Conservation (phyloP, 2,113 vertebrate genomes). For the Struthidea cinerea region DNA sequence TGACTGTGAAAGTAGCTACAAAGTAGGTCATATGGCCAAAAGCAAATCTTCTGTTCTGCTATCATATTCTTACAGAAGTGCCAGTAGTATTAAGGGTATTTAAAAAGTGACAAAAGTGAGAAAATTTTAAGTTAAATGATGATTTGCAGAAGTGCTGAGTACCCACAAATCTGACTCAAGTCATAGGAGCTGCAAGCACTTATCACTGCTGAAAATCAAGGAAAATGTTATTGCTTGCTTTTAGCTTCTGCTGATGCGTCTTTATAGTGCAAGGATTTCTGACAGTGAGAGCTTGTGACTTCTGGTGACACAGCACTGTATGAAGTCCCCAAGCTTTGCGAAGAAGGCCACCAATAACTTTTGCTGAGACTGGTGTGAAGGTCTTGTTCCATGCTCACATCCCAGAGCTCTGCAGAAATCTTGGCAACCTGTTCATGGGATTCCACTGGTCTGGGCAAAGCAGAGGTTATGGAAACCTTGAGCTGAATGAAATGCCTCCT, state of each 20-base stretch:
- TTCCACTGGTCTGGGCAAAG: background rate
- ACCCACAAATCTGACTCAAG: background rate
- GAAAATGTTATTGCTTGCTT: background rate
- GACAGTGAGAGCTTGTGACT: background rate
- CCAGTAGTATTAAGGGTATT: background rate
- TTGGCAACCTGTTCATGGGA: fast-evolving
- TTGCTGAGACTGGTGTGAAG: background rate
- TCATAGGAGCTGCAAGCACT: background rate
- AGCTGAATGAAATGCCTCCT: background rate
- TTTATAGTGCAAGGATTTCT: background rate
- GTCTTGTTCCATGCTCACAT: background rate
- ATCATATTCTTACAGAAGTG: background rate
- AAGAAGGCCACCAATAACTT: background rate
- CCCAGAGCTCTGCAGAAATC: background rate
- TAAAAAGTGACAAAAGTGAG: background rate
- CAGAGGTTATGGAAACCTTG: background rate
- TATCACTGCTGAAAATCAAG: background rate
- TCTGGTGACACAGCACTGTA: background rate
- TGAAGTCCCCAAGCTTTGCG: background rate
- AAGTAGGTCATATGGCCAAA: constrained; percentile 40
- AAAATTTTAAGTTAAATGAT: background rate
- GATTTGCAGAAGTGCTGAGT: background rate
- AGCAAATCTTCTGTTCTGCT: background rate
- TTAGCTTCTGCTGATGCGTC: background rate
- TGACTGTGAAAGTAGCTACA: background rate